Evolutionary conservation across 2,113 vertebrate genomes (phyloP), one percentile per base, ranked within the genome.

Genomic region (Tachycineta bicolor): DNA sequence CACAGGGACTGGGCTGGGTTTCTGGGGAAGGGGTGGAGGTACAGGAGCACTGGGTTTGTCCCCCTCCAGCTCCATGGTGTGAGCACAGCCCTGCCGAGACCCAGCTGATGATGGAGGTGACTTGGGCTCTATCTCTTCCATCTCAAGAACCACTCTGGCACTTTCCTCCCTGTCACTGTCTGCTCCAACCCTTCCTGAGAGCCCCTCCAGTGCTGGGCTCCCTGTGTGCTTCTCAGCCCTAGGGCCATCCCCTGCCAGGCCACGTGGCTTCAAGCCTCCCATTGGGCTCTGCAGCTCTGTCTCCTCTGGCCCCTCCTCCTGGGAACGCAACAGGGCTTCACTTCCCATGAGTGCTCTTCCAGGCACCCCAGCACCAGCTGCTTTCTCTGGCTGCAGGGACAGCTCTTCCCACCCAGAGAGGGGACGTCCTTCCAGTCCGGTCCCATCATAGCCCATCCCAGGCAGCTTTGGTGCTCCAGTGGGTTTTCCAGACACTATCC

Each of bases 111-210:
- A 69, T 3, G 55, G 33, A 4, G 60, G 50, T 1, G 7, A 75
- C 59, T 59, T 96, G 68, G 82, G 70, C 44, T 86, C 86, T 92
- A 97, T 89, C 41, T 90, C 96, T 89, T 98, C 98, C 95, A 96
- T 97, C 71, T 97, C 97, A 87, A 97, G 97, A 88, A 97, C 63
- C 7, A 79, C 37, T 65, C 93, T 68, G 76, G 89, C 87, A 63
- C 67, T 87, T 83, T 95, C 76, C 8, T 69, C 89, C 68, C 96
- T 93, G 55, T 80, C 37, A 1, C 5, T 11, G 17, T 71, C 81
- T 43, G 41, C 60, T 89, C 64, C 34, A 53, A 13, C 39, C 28
- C 64, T 39, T 73, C 59, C 70, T 1, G 60, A 96, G 63, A 87
- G 49, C 37, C 37, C 55, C 49, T 83, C 34, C 80, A 20, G 76